Base-by-base conservation (phyloP, 2,888 invertebrate species). In the Stictocephala bisonia region DNA sequence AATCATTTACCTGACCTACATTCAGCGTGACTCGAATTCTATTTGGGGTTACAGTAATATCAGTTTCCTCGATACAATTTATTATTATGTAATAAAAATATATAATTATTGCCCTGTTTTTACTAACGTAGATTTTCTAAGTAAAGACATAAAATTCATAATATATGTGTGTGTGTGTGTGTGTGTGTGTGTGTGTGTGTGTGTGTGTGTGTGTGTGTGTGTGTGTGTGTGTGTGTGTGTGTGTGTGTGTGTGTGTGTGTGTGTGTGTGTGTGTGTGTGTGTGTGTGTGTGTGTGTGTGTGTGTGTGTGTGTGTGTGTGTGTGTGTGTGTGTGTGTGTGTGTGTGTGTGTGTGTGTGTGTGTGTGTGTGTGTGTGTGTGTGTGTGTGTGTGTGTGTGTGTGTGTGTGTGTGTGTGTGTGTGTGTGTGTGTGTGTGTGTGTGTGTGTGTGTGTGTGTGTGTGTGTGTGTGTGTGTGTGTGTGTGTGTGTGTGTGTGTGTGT, bases 171-270 rank as follows among this genome's bases (percentile, higher is more conserved):
- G n/a, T 9, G 24, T 13, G 3, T 51, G 18, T 3, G 53, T 22
- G 68, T 68, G 68, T 18, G 50, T 68, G 50, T 50, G 68, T 41
- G 66, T 44, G 44, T 44, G 44, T 11, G 44, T 44, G 44, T 44
- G 44, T 11, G 44, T 44, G 44, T 44, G 44, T 11, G 44, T 44
- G 44, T 44, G 44, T 11, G 44, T 44, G 44, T 44, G 44, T 6
- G 44, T 44, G 44, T 44, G 44, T 44, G 44, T 44, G 44, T 44
- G 44, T 44, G 44, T 44, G 44, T 44, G 44, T 44, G 44, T 44
- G 44, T 44, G 44, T 44, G 44, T 44, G 44, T 44, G 44, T 44
- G 44, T 44, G 44, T 44, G 44, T 44, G 44, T 44, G 44, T 44
- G 44, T 44, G 44, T 44, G 44, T 44, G 44, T 44, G 44, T 44